Conservation (phyloP, 37 sponge, comb jelly and placozoan species). For the Diacarnus erythraeanus region DNA sequence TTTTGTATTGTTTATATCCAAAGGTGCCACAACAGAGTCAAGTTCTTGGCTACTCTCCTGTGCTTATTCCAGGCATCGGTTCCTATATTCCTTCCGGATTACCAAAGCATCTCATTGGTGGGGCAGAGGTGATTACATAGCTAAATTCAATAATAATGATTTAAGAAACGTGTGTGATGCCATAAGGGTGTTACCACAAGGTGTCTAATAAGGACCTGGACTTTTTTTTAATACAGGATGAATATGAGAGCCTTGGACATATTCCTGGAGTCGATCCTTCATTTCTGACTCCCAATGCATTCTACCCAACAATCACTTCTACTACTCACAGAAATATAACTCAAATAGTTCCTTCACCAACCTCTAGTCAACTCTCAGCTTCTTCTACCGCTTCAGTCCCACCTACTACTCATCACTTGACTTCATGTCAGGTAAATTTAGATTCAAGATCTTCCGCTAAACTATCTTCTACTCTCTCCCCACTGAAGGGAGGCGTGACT, state of each 20-base stretch:
- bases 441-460: too few relatives aligned
- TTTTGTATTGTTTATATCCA: background rate
- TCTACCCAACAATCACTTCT: background rate
- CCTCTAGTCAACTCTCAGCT: background rate
- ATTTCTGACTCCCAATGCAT: conserved; percentile 19
- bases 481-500: background rate
- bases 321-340: background rate
- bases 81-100: conserved; percentile 46
- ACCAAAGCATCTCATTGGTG: conserved; percentile 47
- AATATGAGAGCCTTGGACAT: conserved; percentile 17
- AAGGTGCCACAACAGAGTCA: conserved; percentile 65
- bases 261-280: conserved; percentile 31
- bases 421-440: too few relatives aligned
- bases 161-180: background rate
- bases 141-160: background rate
- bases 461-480: too few relatives aligned
- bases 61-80: conserved; percentile 17
- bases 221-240: conserved; percentile 21
- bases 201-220: too few relatives aligned
- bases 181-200: background rate
- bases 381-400: background rate
- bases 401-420: background rate
- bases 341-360: too few relatives aligned
- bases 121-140: conserved; percentile 39
- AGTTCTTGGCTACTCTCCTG: conserved; percentile 56